Evolutionary conservation across 2,113 vertebrate species (phyloP).

Genomic region (Apistogramma diplotaenia): DNA sequence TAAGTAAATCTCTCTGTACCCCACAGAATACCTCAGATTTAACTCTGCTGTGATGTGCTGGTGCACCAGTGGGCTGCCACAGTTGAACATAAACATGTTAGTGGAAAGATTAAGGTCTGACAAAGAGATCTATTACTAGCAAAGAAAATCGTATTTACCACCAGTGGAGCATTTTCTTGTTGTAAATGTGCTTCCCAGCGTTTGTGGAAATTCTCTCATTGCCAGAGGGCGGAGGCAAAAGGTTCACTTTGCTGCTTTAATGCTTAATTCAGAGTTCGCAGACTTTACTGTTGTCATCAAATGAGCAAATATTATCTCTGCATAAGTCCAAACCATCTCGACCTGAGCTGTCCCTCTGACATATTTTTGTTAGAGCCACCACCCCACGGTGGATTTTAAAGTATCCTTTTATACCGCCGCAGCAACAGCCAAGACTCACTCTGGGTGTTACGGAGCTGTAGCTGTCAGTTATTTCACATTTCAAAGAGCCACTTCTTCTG

Average conservation of each 20-base stretch:
- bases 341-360: too few species aligned
- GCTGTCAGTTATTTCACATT: too few species aligned
- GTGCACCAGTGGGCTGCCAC: not conserved
- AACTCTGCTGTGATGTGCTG: not conserved
- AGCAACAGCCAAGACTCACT: too few species aligned
- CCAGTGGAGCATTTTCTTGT: not conserved
- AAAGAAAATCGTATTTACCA: not conserved
- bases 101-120: not conserved
- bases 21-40: not conserved
- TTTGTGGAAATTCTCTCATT: not conserved
- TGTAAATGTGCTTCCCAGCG: not conserved
- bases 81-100: not conserved
- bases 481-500: too few species aligned
- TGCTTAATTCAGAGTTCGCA: not conserved
- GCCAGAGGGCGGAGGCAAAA: not conserved
- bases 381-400: too few species aligned
- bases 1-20: not conserved
- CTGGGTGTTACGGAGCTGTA: too few species aligned
- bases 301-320: not conserved
- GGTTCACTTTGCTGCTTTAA: not conserved
- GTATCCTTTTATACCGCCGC: too few species aligned
- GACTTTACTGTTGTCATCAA: not conserved
- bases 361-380: too few species aligned
- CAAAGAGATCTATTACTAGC: not conserved
- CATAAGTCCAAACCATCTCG: too few species aligned